A percentile compares a stretch with the other conserved stretches of the same genome.
Evolutionary conservation across 2,113 vertebrate species (phyloP).

Genomic region (Phoxinus phoxinus): DNA sequence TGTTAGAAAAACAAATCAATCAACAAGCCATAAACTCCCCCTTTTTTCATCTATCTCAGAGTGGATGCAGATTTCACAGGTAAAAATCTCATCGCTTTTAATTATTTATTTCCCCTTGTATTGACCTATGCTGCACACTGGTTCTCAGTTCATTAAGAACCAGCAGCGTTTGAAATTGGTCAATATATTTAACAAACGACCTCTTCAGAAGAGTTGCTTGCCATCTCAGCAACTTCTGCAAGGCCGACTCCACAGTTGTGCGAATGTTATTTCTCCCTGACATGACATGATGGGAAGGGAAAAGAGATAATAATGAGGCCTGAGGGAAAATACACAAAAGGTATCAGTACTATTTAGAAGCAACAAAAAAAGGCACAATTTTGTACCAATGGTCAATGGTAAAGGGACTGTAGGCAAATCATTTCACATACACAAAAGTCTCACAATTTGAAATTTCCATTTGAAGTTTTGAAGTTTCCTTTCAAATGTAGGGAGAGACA

Average conservation of each 20-base stretch:
- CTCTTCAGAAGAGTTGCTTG: constrained; percentile 56
- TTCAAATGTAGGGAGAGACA: no score
- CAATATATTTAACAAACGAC: constrained; percentile 75
- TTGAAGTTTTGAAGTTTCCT: no score
- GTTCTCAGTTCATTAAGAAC: constrained; percentile 77
- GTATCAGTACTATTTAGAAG: not conserved
- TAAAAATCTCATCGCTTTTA: constrained; percentile 69
- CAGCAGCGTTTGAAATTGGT: constrained; percentile 72
- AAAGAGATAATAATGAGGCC: not conserved
- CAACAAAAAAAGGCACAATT: not conserved
- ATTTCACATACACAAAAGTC: not conserved
- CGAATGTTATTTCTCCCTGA: constrained; percentile 22
- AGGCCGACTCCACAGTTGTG: constrained; percentile 18
- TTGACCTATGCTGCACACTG: constrained; percentile 70
- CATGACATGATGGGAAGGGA: not conserved
- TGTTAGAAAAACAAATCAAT: constrained; percentile 43
- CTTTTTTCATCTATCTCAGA: constrained; percentile 48
- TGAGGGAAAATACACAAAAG: not conserved
- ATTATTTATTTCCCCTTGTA: constrained; percentile 75
- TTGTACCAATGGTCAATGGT: not conserved
- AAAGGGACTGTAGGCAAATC: not conserved
- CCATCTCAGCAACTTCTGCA: constrained; percentile 62
- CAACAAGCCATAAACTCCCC: constrained; percentile 51
- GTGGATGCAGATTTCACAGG: constrained; percentile 67
- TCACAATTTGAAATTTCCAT: no score